These are phyloP conservation scores for Artemia franciscana DNA, from an alignment of 1,140 invertebrate genomes.

Conservation along the genomic window DNA sequence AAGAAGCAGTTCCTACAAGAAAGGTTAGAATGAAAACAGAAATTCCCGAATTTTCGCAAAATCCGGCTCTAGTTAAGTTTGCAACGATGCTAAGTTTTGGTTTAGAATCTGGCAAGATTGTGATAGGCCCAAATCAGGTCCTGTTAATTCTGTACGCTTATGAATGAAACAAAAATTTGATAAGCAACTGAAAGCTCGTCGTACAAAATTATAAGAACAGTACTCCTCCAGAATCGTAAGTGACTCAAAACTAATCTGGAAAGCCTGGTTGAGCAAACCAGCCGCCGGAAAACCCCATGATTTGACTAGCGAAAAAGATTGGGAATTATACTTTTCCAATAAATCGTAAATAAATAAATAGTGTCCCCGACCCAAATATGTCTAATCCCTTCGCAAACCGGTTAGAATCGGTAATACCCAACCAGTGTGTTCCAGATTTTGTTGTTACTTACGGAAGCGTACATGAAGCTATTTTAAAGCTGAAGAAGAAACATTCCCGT, in stretches of 20 bases:
- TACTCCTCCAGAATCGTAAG: background rate
- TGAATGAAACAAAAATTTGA: background rate
- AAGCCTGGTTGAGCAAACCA: background rate
- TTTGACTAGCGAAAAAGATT: background rate
- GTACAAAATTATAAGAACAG: background rate
- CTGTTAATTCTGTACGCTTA: no score
- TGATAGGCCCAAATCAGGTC: background rate
- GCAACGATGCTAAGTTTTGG: background rate
- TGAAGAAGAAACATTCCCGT: no score
- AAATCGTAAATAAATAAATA: no score
- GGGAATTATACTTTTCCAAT: background rate
- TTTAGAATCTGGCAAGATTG: background rate
- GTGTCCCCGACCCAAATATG: background rate
- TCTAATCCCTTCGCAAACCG: background rate
- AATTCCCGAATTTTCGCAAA: background rate
- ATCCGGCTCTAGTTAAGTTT: background rate
- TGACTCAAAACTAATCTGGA: background rate
- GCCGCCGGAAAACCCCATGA: background rate
- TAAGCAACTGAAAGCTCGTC: background rate
- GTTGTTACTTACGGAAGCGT: no score
- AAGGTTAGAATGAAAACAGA: background rate
- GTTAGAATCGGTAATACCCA: background rate
- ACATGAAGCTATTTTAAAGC: no score
- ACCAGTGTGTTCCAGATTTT: background rate
- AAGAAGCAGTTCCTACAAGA: background rate